Conservation (phyloP, 2,888 invertebrate genomes). For the Sinelater perroti region DNA sequence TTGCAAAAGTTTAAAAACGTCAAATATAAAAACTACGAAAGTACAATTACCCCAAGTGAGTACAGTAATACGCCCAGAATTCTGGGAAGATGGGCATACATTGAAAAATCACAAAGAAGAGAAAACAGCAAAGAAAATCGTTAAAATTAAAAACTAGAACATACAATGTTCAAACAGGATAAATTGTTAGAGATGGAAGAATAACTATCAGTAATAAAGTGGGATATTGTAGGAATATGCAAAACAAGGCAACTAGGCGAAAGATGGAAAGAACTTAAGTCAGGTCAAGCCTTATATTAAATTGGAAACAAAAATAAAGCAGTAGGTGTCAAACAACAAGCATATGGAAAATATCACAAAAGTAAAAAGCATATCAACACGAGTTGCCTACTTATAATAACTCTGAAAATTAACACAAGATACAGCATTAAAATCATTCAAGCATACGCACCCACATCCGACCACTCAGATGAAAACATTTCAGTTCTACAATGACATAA, state of each 20-base stretch:
- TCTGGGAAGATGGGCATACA: too few relatives aligned
- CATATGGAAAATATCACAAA: slow-evolving; percentile 2
- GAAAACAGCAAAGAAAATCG: too few relatives aligned
- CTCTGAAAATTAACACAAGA: slow-evolving; percentile 1
- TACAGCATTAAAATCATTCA: slow-evolving; percentile 4
- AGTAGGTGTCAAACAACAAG: slow-evolving; percentile 1
- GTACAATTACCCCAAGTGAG: too few relatives aligned
- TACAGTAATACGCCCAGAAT: too few relatives aligned
- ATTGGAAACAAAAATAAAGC: not conserved
- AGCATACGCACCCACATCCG: not conserved
- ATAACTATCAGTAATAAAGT: too few relatives aligned
- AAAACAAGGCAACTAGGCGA: not conserved
- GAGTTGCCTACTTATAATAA: slow-evolving; percentile 3
- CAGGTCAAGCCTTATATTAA: not conserved
- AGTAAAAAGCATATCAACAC: slow-evolving; percentile 2
- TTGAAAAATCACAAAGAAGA: too few relatives aligned
- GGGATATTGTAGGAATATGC: slow-evolving; percentile 4
- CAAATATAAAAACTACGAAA: too few relatives aligned
- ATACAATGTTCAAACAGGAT: too few relatives aligned
- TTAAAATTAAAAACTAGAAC: too few relatives aligned
- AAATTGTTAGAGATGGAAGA: too few relatives aligned
- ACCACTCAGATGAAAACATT: not conserved
- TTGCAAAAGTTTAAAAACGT: too few relatives aligned
- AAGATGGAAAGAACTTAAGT: not conserved
- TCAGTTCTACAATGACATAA: too few relatives aligned